phyloP scores from a whole-genome alignment of 1,140 invertebrate species.

The Harlomillsia oculata region DNA sequence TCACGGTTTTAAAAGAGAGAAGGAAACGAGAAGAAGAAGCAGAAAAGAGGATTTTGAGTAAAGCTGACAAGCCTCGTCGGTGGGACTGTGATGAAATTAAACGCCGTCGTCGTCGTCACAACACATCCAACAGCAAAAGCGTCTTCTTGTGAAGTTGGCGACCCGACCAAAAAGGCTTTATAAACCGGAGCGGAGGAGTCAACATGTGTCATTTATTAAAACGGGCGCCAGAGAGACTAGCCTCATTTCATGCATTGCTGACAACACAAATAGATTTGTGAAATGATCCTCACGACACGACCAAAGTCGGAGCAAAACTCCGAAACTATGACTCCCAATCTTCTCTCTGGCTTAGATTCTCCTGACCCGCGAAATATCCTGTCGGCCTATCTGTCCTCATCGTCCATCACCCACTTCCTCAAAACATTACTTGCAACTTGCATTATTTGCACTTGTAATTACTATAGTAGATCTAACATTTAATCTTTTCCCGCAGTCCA shows the following conservation, averaged over 20 bases:
- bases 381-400: neutral
- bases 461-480: too few relatives aligned
- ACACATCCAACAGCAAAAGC: neutral
- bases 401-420: neutral
- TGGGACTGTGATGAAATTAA: too few relatives aligned
- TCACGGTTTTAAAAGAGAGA: too few relatives aligned
- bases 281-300: conserved; percentile 22
- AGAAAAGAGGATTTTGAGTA: too few relatives aligned
- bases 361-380: neutral
- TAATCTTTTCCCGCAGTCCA: too few relatives aligned
- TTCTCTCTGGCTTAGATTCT: neutral
- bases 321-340: neutral
- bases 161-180: neutral
- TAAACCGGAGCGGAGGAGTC: neutral
- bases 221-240: conserved; percentile 27
- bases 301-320: conserved; percentile 21
- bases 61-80: too few relatives aligned
- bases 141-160: neutral
- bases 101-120: neutral
- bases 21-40: too few relatives aligned
- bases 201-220: conserved; percentile 34
- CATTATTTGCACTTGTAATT: neutral
- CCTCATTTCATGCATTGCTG: conserved; percentile 35
- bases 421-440: neutral
- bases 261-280: conserved; percentile 24